Conservation (phyloP, 1,140 invertebrate genomes). For the Lordiphosa stackelbergi region DNA sequence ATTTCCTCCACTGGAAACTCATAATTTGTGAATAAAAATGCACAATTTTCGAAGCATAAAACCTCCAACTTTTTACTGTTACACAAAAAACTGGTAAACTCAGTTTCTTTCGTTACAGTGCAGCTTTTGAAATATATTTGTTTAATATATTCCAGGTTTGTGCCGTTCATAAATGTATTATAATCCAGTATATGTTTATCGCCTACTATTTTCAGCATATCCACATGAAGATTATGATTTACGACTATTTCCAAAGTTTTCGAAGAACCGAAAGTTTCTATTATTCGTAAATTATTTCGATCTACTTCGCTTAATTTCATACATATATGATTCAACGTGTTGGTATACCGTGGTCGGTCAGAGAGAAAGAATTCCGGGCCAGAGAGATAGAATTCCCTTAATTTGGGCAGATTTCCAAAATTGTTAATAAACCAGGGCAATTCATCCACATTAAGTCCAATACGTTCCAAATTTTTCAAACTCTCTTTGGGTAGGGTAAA, state of each 20-base stretch:
- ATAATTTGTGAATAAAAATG: no score
- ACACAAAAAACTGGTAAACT: conserved; percentile 10
- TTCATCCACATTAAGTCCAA: conserved; percentile 10
- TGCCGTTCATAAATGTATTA: background rate
- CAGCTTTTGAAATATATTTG: conserved; percentile 29
- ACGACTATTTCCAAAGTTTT: conserved; percentile 14
- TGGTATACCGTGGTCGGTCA: no score
- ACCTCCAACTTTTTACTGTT: conserved; percentile 17
- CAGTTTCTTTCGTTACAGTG: background rate
- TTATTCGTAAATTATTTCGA: conserved; percentile 13
- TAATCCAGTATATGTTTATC: background rate
- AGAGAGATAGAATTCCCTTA: background rate
- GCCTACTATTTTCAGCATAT: conserved; percentile 13
- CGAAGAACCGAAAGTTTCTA: conserved; percentile 19
- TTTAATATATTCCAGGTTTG: conserved; percentile 13
- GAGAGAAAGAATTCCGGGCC: no score
- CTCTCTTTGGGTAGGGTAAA: conserved; percentile 20
- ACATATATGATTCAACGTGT: background rate
- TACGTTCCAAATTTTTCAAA: conserved; percentile 26
- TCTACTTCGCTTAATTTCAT: background rate
- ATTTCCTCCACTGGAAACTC: no score
- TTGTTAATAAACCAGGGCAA: conserved; percentile 1
- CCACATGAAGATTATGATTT: background rate
- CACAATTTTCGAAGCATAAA: conserved; percentile 26
- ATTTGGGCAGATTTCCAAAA: background rate